These are phyloP conservation scores for Andrena praecox DNA, from an alignment of 2,888 invertebrate species.

Conservation along the genomic window DNA sequence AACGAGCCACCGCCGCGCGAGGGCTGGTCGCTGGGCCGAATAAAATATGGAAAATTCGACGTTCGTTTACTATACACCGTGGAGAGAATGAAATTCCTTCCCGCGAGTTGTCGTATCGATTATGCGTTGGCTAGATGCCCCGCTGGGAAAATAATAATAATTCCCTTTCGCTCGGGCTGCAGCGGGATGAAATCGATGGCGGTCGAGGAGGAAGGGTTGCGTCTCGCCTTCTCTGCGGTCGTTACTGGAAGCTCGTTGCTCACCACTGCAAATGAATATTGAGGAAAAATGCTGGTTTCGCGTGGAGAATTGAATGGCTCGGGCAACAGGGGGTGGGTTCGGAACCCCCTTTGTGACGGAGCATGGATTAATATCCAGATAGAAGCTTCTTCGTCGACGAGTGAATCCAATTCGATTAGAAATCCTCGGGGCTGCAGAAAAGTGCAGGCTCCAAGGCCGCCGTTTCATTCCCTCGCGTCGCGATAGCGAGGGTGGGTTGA, in stretches of 20 bases:
- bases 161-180: not conserved
- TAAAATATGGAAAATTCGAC: constrained; percentile 59
- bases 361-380: constrained; percentile 25
- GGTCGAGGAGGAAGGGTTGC: not conserved
- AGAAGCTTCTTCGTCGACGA: constrained; percentile 8
- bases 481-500: constrained; percentile 6
- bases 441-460: constrained; percentile 1
- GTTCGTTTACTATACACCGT: constrained; percentile 8
- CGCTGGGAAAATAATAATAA: constrained; percentile 2
- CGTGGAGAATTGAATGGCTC: no score
- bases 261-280: no score
- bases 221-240: not conserved
- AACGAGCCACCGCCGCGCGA: constrained; percentile 35
- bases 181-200: not conserved
- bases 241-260: no score
- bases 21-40: constrained; percentile 31
- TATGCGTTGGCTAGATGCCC: not conserved
- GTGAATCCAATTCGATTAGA: constrained; percentile 32
- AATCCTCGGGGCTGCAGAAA: not conserved
- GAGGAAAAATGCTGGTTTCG: no score
- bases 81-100: constrained; percentile 19
- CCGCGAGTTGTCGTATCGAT: constrained; percentile 4
- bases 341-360: not conserved
- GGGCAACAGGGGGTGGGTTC: no score
- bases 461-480: not conserved